These are phyloP conservation scores for Drosophila erecta DNA, from an alignment of 1,140 invertebrate species.

Conservation along the genomic window DNA sequence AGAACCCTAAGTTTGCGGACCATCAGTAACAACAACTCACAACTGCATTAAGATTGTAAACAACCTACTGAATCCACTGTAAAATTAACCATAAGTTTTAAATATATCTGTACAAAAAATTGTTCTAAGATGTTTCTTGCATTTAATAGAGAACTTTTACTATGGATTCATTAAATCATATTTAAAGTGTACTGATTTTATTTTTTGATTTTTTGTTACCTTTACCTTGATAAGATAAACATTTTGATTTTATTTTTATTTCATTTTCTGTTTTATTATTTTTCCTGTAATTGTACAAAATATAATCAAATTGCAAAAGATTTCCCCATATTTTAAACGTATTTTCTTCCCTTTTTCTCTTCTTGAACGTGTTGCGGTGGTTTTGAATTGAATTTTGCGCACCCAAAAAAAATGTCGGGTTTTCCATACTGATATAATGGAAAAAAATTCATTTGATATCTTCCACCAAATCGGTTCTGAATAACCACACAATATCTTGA, in stretches of 20 bases:
- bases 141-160: slow-evolving; percentile 1
- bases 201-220: slow-evolving; percentile 2
- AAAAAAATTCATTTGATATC: slow-evolving; percentile 63
- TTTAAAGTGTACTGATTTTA: not conserved
- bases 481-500: slow-evolving; percentile 26
- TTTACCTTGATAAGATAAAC: not conserved
- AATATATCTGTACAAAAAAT: too few species aligned
- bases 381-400: slow-evolving; percentile 57
- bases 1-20: slow-evolving; percentile 10
- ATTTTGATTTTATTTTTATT: slow-evolving; percentile 5
- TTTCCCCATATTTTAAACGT: slow-evolving; percentile 63
- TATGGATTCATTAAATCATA: slow-evolving; percentile 7
- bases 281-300: slow-evolving; percentile 12
- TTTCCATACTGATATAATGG: slow-evolving; percentile 43
- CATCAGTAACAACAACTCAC: slow-evolving; percentile 11
- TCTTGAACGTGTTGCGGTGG: slow-evolving; percentile 60
- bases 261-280: slow-evolving; percentile 6
- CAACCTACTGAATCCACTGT: slow-evolving; percentile 18
- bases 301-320: slow-evolving; percentile 25
- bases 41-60: not conserved
- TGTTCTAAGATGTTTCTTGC: not conserved
- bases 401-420: slow-evolving; percentile 41
- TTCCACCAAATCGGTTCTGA: slow-evolving; percentile 56
- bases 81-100: not conserved
- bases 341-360: slow-evolving; percentile 76